Percentiles rank a stretch among this genome's conserved stretches.
Evolutionary conservation across 2,113 vertebrate genomes (phyloP).

Genomic region (Dolichallabes microphthalmus): DNA sequence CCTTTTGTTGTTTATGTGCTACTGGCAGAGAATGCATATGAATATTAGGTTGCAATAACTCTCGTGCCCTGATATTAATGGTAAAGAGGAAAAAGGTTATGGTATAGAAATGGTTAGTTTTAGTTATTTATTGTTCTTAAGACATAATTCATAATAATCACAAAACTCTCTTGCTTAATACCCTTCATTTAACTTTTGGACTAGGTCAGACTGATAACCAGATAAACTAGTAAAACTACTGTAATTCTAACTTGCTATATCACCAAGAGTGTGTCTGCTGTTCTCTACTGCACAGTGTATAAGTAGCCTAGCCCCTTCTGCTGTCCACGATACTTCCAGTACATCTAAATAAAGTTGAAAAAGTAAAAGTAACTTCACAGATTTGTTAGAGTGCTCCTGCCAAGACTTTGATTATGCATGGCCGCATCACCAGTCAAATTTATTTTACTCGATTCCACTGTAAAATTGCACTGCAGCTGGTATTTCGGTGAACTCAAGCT

Average conservation of each 20-base stretch:
- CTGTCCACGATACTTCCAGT: background rate
- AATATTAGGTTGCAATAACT: constrained; percentile 41
- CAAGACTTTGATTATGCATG: constrained; percentile 11
- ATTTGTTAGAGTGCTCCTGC: background rate
- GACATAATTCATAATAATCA: background rate
- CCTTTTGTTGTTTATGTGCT: constrained; percentile 17
- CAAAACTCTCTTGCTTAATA: background rate
- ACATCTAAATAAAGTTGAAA: background rate
- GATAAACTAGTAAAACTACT: background rate
- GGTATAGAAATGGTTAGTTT: background rate
- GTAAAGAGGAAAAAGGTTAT: constrained; percentile 48
- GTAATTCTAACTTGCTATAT: background rate
- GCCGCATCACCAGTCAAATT: constrained; percentile 12
- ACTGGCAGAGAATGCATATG: constrained; percentile 2
- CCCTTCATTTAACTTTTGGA: background rate
- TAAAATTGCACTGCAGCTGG: constrained; percentile 21
- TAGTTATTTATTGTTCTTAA: background rate
- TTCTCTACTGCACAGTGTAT: background rate
- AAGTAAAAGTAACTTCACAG: background rate
- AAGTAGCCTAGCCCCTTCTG: background rate
- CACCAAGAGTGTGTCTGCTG: background rate
- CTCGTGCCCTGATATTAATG: constrained; percentile 50
- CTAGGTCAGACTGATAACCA: background rate
- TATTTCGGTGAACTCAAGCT: constrained; percentile 13
- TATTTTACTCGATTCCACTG: constrained; percentile 12